Evolutionary conservation across 1,140 invertebrate species (phyloP).

Genomic region (Neodiprion pinetum): DNA sequence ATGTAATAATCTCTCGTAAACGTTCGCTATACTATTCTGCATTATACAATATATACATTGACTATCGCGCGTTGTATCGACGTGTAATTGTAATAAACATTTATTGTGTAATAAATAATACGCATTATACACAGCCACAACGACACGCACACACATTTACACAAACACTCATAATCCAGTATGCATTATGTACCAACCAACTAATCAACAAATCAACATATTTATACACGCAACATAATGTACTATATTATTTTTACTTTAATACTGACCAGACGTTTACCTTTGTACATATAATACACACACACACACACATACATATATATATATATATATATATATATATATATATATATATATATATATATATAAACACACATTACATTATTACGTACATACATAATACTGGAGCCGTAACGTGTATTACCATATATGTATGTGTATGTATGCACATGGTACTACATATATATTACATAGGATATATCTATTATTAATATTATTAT

Average conservation of each 20-base stretch:
- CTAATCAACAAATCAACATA: neutral
- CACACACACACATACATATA: neutral
- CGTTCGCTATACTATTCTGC: neutral
- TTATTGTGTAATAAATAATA: neutral
- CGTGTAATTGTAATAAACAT: neutral
- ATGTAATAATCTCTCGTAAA: neutral
- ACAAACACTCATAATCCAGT: neutral
- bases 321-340: neutral
- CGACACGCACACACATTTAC: too few species aligned
- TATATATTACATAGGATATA: neutral
- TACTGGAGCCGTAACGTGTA: too few species aligned
- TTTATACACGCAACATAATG: constrained; percentile 2
- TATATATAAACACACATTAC: neutral
- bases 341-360: neutral
- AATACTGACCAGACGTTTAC: neutral
- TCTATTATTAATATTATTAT: neutral
- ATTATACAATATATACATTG: neutral
- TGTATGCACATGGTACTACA: neutral
- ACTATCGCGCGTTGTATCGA: neutral
- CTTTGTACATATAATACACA: neutral
- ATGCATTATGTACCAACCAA: neutral
- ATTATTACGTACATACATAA: too few species aligned
- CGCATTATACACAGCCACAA: too few species aligned
- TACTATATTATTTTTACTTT: constrained; percentile 5
- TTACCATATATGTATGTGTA: neutral